A percentile compares a stretch with the other conserved stretches of the same genome.
phyloP scores from a whole-genome alignment of 2,888 invertebrate genomes.

The Melipona beecheii region DNA sequence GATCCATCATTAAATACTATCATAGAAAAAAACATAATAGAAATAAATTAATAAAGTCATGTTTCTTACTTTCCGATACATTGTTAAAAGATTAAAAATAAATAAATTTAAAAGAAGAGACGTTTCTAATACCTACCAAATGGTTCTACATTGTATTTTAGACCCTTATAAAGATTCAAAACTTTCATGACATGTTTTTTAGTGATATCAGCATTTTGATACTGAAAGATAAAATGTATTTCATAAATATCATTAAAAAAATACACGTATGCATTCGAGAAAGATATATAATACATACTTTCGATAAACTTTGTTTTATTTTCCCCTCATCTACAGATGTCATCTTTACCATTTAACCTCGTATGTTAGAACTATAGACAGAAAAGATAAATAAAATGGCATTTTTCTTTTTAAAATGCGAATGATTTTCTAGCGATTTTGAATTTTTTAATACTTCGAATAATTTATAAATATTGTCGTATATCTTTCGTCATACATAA shows the following conservation, averaged over 20 bases:
- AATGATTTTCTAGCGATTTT: background rate
- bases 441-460: background rate
- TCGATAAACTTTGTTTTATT: slow-evolving; percentile 85
- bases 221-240: slow-evolving; percentile 85
- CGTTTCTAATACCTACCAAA: slow-evolving; percentile 87
- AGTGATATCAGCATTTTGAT: slow-evolving; percentile 88
- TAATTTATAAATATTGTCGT: background rate
- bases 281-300: slow-evolving; percentile 80
- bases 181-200: slow-evolving; percentile 88
- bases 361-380: background rate
- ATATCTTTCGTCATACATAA: background rate
- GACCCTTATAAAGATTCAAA: slow-evolving; percentile 88
- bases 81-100: background rate
- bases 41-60: slow-evolving; percentile 1
- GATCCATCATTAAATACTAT: slow-evolving; percentile 95
- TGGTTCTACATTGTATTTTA: slow-evolving; percentile 87
- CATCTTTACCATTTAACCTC: slow-evolving; percentile 79
- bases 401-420: no score
- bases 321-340: slow-evolving; percentile 85
- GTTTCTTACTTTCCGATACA: no score
- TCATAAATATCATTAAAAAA: slow-evolving; percentile 16
- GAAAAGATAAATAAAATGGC: background rate
- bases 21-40: slow-evolving; percentile 23
- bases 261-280: background rate
- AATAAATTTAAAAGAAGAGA: background rate